Base-by-base conservation (phyloP, 2,797 vertebrate species). In the Hydrophis major region DNA sequence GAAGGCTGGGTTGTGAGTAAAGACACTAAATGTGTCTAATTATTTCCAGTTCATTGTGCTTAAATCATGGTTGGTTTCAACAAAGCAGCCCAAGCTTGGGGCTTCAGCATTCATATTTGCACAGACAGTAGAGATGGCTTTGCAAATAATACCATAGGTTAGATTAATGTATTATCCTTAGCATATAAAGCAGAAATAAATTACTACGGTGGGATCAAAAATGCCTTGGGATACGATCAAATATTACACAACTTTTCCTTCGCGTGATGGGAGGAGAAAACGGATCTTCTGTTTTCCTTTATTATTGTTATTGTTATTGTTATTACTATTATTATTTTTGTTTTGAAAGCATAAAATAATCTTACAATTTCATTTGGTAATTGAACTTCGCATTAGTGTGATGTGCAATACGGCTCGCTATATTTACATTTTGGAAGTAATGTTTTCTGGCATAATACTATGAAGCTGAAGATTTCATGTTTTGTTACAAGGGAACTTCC, bases 41-140 rank as follows among this genome's bases (percentile, higher is more conserved):
- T 97, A 94, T 95, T 94, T 97, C 95, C 96, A 96, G 94, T 91
- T 96, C 95, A 55, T 63, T 97, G 95, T 92, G 1, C 95, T 96
- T 96, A 94, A 89, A 60, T 93, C 32, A 0, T 74, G 89, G 74
- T 53, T 90, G 93, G 90, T 90, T 94, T 94, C 13, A 92, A 91
- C 89, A 86, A 95, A 93, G 42, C 93, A 89, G 0, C 0, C 28
- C 94, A 95, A 93, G 93, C 92, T 94, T 87, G 27, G 90, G 92
- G 95, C 94, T 93, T 94, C 90, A 27, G 63, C 91, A 90, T 93
- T 96, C 25, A 0, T 96, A 59, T 96, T 96, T 95, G 93, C 94
- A 96, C 94, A 96, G 94, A 89, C 92, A 18, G 87, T 69, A 91
- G 96, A 92, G 56, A 94, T 20, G n/a, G 74, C 74, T 83, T 94